Percentiles rank a stretch among this genome's conserved stretches.
These are phyloP conservation scores for Hyppa rectilinea DNA, from an alignment of 2,888 invertebrate species.

Conservation along the genomic window DNA sequence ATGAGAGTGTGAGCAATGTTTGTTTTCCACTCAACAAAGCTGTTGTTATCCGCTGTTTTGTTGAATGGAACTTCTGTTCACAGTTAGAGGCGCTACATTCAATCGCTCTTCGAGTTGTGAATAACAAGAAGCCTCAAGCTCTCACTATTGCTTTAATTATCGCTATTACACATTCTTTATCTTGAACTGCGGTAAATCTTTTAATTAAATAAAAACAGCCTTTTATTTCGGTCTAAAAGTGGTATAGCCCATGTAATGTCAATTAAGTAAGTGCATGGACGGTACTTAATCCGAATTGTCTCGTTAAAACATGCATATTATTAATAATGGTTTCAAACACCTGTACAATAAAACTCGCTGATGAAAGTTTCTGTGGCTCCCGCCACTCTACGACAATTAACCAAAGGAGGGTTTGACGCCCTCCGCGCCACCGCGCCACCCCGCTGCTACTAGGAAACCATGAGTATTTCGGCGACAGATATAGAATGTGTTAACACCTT, in stretches of 20 bases:
- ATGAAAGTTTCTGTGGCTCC: not conserved
- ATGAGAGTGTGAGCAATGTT: not conserved
- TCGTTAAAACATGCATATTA: not conserved
- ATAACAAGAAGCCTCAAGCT: not conserved
- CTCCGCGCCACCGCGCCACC: not conserved
- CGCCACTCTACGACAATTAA: not conserved
- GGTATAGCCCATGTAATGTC: not conserved
- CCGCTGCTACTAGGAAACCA: constrained; percentile 19
- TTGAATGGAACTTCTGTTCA: not conserved
- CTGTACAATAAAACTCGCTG: not conserved
- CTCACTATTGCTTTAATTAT: not conserved
- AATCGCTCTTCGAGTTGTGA: not conserved
- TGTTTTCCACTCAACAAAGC: not conserved
- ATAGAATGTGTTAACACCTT: constrained; percentile 27
- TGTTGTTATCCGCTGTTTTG: not conserved
- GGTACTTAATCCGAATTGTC: not conserved
- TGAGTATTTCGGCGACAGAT: constrained; percentile 22
- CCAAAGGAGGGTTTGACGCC: not conserved
- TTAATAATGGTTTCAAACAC: not conserved
- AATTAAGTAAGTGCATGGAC: not conserved
- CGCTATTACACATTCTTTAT: not conserved
- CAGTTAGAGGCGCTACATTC: not conserved
- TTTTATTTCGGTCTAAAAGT: not conserved
- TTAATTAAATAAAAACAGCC: not conserved
- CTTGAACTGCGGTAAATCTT: not conserved